Base-by-base conservation (phyloP, 1,140 invertebrate genomes). In the Pinna nobilis region DNA sequence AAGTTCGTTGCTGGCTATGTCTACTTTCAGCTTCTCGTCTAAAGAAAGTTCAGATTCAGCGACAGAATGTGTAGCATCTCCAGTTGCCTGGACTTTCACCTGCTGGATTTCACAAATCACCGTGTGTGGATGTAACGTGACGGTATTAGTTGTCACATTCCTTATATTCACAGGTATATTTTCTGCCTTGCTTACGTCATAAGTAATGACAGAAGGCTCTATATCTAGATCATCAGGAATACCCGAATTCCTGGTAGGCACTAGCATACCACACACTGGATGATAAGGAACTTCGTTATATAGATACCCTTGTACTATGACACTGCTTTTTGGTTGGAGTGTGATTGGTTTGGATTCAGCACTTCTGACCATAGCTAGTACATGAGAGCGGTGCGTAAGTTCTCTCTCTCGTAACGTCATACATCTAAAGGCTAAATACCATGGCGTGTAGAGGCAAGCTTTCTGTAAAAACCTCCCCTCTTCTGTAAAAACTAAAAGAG, bases 101-200 rank as follows among this genome's bases (percentile, higher is more conserved):
- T 30, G 57, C 18, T 64, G 47, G 5, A 70, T 4, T 39, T 70
- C 68, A 70, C 55, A 70, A 5, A 70, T 20, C 30, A 63, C n/a
- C n/a, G 57, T 39, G 7, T 70, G 30, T 23, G 68, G 55, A 25
- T 41, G 57, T 18, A 61, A 25, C 3, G 41, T 39, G 25, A 61
- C 33, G 2, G 55, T 60, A 18, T 32, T 47, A 18, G 55, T 50
- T 20, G 68, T 47, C 13, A 61, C 28, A 51, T 70, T 60, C 2
- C 25, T 25, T 1, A 41, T 39, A 33, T 59, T 25, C 33, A 59
- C 55, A 59, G 28, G 25, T 32, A 33, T 32, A 32, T 6, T n/a
- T 32, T 59, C 3, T 33, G 6, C 32, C 2, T 35, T 25, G 9
- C 7, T 33, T 35, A 33, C 7, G 20, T 25, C 33, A 25, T 68